Evolutionary conservation across 2,113 vertebrate species (phyloP), one percentile per base, ranked within the genome.

Genomic region (Eptesicus fuscus): DNA sequence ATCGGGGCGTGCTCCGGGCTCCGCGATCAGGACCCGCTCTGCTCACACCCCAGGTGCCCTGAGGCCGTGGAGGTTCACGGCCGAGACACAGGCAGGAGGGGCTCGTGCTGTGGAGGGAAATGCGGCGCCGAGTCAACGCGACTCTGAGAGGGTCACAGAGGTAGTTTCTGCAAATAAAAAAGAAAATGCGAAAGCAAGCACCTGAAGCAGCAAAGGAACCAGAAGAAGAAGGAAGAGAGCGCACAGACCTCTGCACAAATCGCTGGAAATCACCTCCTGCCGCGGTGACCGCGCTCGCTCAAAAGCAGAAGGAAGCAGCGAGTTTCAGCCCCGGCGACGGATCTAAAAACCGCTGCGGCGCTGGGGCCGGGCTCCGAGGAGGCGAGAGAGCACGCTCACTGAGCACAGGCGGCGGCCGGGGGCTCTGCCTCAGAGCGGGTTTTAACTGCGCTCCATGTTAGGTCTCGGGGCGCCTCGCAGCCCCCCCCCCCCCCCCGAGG

Each of bases 291-390:
- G 40, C 40, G 17, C 7, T n/a, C 4, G 20, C 44, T 76, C 20
- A 76, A 97, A 97, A 97, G 96, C 93, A 95, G 96, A 97, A 97
- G 96, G 83, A 97, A 97, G 79, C 37, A 25, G 71, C 2, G 28
- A 2, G 22, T 78, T 83, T 90, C 91, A 59, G 91, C 77, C 51
- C n/a, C 56, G 28, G 84, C 10, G 76, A 30, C 5, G 37, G 7
- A 25, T 42, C 40, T 70, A 3, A 37, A 67, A 47, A 56, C 37
- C 65, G 13, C 2, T 2, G 17, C 6, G 56, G 10, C 17, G 0
- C 14, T 0, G 20, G 0, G 5, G 9, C 32, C 10, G 0, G 32
- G 9, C 5, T 16, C 51, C 22, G 12, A 10, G 23, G 30, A 35
- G 9, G 1, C 20, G 5, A 73, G 71, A 23, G 13, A 63, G 44